Percentiles rank a stretch among this genome's conserved stretches.
phyloP scores from a whole-genome alignment of 2,797 vertebrate genomes.

The Rhinogobio ventralis region DNA sequence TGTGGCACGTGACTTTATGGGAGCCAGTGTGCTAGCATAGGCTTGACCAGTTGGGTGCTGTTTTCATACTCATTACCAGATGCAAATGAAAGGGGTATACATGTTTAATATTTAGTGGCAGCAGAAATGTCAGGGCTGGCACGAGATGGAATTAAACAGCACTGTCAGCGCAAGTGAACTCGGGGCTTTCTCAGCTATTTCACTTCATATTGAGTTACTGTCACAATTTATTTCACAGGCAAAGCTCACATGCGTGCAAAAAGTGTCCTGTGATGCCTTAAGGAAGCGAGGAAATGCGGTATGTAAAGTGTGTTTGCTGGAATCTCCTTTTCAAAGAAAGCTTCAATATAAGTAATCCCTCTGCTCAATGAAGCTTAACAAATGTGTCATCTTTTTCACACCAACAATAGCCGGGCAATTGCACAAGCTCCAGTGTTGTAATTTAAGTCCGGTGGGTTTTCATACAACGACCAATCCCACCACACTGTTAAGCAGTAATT shows the following conservation, averaged over 20 bases:
- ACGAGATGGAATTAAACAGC: constrained; percentile 83
- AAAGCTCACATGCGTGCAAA: constrained; percentile 74
- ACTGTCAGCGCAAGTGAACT: constrained; percentile 84
- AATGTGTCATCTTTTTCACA: constrained; percentile 70
- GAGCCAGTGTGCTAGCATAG: constrained; percentile 54
- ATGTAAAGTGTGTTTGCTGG: constrained; percentile 58
- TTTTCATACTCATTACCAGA: constrained; percentile 81
- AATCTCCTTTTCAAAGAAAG: constrained; percentile 60
- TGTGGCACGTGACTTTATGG: constrained; percentile 45
- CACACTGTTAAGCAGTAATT: constrained; percentile 19
- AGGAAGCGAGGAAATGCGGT: constrained; percentile 75
- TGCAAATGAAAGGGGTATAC: constrained; percentile 84
- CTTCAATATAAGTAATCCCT: constrained; percentile 72
- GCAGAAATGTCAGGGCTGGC: constrained; percentile 82
- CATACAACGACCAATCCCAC: constrained; percentile 28
- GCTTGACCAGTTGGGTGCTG: constrained; percentile 79
- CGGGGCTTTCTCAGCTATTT: constrained; percentile 82
- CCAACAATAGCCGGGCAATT: constrained; percentile 49
- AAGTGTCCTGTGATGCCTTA: constrained; percentile 78
- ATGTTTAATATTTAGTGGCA: constrained; percentile 86
- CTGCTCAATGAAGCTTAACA: constrained; percentile 70
- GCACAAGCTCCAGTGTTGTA: constrained; percentile 51
- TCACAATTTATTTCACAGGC: constrained; percentile 82
- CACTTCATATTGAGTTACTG: constrained; percentile 86
- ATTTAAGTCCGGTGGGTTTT: constrained; percentile 62